Conservation (phyloP, 2,888 invertebrate species). For the Hypercompe scribonia region DNA sequence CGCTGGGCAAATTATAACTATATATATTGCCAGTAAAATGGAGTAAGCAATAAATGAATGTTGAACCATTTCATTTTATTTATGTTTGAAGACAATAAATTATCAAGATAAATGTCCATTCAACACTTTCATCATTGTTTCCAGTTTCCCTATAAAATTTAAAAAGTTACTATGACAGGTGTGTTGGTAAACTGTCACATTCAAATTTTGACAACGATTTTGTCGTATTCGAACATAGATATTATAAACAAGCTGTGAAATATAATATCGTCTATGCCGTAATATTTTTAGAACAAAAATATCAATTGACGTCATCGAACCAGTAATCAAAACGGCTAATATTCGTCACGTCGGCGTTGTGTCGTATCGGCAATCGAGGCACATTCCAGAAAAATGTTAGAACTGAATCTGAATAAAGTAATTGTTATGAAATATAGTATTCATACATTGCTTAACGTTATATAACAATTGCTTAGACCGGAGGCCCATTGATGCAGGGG, state of each 20-base stretch:
- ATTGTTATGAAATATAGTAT: neutral
- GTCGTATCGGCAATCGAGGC: neutral
- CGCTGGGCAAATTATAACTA: neutral
- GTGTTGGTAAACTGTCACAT: neutral
- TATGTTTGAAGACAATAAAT: neutral
- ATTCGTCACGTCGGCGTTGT: constrained; percentile 8
- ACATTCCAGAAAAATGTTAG: constrained; percentile 18
- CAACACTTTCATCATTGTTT: neutral
- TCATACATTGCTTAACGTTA: no score
- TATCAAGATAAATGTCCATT: neutral
- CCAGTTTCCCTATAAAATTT: neutral
- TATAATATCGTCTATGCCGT: neutral
- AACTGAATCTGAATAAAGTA: neutral
- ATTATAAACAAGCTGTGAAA: neutral
- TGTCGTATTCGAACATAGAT: neutral
- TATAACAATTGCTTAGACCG: no score
- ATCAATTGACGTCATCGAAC: constrained; percentile 20
- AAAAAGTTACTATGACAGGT: neutral
- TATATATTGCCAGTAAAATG: neutral
- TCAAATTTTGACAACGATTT: neutral
- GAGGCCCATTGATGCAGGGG: no score
- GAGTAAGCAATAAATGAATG: neutral
- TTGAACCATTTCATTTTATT: neutral
- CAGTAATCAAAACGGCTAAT: constrained; percentile 13
- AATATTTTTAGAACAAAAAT: constrained; percentile 8